These are phyloP conservation scores for Exaiptasia diaphana DNA, from an alignment of 64 coral and sea anemone genomes.

Conservation along the genomic window DNA sequence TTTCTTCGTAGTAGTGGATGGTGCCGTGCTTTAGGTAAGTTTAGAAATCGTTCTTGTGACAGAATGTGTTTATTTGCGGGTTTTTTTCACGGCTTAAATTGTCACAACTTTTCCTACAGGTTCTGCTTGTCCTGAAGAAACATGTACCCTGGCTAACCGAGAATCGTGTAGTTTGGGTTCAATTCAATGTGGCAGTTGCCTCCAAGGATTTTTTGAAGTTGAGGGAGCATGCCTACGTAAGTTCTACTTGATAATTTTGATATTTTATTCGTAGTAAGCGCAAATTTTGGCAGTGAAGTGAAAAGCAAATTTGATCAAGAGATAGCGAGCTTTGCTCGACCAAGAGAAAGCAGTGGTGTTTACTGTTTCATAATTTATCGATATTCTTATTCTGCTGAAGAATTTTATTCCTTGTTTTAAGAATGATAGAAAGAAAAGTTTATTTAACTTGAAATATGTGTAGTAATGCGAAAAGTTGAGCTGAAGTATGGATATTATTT, in stretches of 20 bases:
- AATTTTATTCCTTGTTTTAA: no score
- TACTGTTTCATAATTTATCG: constrained; percentile 20
- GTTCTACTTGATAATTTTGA: no score
- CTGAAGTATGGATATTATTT: no score
- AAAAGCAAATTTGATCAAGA: no score
- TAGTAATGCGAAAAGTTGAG: no score
- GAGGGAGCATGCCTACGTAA: background rate
- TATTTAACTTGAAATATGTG: no score
- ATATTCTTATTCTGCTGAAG: background rate
- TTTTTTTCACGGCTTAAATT: constrained; percentile 1
- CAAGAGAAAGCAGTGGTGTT: constrained; percentile 12
- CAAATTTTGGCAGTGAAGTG: no score
- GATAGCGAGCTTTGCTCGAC: constrained; percentile 2
- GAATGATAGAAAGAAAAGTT: no score
- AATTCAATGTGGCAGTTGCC: background rate
- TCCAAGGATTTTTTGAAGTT: constrained; percentile 13
- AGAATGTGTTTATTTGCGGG: background rate
- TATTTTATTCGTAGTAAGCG: no score
- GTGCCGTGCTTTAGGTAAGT: constrained; percentile 43
- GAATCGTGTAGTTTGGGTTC: background rate
- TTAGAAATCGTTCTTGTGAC: background rate
- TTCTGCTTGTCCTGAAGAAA: constrained; percentile 14
- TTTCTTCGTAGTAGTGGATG: constrained; percentile 22
- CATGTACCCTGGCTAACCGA: background rate
- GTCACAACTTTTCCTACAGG: background rate